Evolutionary conservation across 2,888 invertebrate genomes (phyloP).

Genomic region (Embidobia sp.): DNA sequence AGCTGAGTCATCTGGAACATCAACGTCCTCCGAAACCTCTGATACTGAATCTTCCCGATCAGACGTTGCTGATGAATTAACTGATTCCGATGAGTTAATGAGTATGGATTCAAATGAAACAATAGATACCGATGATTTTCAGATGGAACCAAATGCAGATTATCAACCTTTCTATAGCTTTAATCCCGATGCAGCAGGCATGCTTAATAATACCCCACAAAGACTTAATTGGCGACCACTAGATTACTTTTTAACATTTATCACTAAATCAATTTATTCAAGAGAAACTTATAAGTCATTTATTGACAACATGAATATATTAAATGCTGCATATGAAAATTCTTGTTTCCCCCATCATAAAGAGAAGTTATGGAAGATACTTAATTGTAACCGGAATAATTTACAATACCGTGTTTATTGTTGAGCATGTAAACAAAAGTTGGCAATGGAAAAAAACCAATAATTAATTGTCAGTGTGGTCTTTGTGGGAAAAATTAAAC

Average conservation of each 20-base stretch:
- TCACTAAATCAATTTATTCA: background rate
- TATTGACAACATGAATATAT: background rate
- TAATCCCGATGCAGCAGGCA: background rate
- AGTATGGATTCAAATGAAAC: constrained; percentile 8
- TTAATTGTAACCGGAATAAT: constrained; percentile 4
- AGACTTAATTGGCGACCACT: constrained; percentile 11
- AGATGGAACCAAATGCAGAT: background rate
- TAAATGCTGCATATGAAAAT: constrained; percentile 9
- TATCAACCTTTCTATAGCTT: constrained; percentile 12
- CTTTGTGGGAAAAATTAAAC: background rate
- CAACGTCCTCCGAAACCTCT: no score
- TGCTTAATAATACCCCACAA: constrained; percentile 1
- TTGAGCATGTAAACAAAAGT: constrained; percentile 5
- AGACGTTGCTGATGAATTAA: no score
- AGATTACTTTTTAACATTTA: constrained; percentile 5
- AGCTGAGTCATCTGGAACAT: no score
- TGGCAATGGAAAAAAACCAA: constrained; percentile 11
- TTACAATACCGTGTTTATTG: constrained; percentile 9
- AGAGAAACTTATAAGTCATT: constrained; percentile 7
- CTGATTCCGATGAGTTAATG: no score
- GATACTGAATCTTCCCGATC: no score
- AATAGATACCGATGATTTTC: constrained; percentile 1
- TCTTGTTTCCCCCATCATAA: constrained; percentile 1
- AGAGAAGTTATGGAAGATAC: constrained; percentile 1
- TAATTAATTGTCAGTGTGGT: constrained; percentile 9